These are phyloP conservation scores for Junonia oenone DNA, from an alignment of 2,888 invertebrate genomes.

Conservation along the genomic window DNA sequence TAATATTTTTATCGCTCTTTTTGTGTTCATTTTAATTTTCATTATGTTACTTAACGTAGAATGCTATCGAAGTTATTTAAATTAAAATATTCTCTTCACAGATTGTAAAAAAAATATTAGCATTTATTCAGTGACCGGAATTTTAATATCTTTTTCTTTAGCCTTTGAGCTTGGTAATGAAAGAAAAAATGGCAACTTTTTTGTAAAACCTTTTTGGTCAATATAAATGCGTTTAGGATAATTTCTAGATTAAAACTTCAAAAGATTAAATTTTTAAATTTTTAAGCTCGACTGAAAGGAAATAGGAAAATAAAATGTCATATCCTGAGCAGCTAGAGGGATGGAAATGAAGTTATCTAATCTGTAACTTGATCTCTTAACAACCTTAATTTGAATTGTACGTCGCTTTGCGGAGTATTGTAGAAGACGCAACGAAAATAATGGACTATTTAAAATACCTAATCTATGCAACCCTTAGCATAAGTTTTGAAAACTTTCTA, in stretches of 20 bases:
- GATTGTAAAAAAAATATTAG: not conserved
- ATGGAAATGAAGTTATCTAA: not conserved
- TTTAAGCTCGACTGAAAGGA: not conserved
- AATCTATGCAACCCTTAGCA: too few species aligned
- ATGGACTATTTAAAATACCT: not conserved
- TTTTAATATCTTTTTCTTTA: not conserved
- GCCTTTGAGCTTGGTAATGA: not conserved
- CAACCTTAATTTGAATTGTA: not conserved
- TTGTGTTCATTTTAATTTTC: too few species aligned
- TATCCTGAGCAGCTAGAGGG: not conserved
- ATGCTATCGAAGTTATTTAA: not conserved
- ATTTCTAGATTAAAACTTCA: too few species aligned
- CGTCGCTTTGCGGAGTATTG: not conserved
- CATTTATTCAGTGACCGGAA: not conserved
- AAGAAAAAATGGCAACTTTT: not conserved
- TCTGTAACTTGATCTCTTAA: not conserved
- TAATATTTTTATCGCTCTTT: too few species aligned
- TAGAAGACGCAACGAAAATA: not conserved
- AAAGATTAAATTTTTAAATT: not conserved
- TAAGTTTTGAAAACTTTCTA: too few species aligned
- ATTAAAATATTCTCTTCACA: not conserved
- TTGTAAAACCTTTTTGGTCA: not conserved
- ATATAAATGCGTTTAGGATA: too few species aligned
- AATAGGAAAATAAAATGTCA: not conserved
- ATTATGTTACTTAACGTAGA: too few species aligned